Evolutionary conservation across 1,140 invertebrate genomes (phyloP).

Genomic region (Nasonia longicornis): DNA sequence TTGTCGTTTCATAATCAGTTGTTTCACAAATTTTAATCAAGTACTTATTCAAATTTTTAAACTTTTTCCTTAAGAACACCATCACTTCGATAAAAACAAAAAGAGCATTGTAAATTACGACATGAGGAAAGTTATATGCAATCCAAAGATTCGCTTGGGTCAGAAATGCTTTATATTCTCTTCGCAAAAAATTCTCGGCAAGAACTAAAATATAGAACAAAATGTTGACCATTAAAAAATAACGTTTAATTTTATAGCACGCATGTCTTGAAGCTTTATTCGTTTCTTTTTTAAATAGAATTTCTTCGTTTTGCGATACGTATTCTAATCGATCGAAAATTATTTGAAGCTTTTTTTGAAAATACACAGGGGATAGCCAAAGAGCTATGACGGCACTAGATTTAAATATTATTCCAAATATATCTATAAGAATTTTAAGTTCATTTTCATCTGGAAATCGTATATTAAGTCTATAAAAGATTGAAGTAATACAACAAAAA

Average conservation of each 20-base stretch:
- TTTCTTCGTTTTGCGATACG: background rate
- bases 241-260: background rate
- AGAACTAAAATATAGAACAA: background rate
- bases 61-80: background rate
- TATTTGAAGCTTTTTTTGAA: background rate
- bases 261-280: background rate
- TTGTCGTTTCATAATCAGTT: background rate
- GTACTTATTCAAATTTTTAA: background rate
- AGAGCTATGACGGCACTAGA: background rate
- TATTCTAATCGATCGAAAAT: background rate
- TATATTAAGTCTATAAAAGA: background rate
- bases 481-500: background rate
- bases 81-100: constrained; percentile 2
- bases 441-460: background rate
- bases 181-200: background rate
- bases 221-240: background rate
- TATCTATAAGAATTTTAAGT: background rate
- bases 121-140: background rate
- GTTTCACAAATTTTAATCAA: background rate
- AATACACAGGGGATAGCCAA: background rate
- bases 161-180: background rate
- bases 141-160: constrained; percentile 13
- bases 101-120: background rate
- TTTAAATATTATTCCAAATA: background rate
- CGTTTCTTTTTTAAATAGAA: background rate